Evolutionary conservation across 2,113 vertebrate species (phyloP), one percentile per base, ranked within the genome.

Genomic region (Pluvialis apricaria): DNA sequence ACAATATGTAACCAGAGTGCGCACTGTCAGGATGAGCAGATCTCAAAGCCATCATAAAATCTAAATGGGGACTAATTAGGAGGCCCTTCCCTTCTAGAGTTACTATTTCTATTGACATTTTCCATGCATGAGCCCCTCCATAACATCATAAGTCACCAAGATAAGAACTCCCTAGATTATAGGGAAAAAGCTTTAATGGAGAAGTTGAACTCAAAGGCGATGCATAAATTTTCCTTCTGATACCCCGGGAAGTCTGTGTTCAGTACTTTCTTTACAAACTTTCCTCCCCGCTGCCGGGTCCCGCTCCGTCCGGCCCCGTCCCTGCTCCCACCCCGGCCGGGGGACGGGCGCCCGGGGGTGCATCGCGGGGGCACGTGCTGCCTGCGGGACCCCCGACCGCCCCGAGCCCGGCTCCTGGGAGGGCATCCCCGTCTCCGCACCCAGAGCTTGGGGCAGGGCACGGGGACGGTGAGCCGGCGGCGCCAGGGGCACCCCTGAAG

Each of bases 71-170:
- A 99, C 99, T 99, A 99, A 99, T 99, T 99, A 99, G 99, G 99
- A 99, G 98, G 99, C 99, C 99, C 99, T 99, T 99, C 99, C 99
- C 98, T 99, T 99, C 99, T 99, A 99, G 99, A 99, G 99, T 99
- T 99, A 99, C 99, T 99, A 99, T 99, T 99, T 99, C 99, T 99
- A 99, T 99, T 99, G 99, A 99, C 99, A 99, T 99, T 99, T 99
- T 99, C 99, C 98, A 99, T 98, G 99, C 98, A 98, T 98, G 98
- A 98, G 98, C 98, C 98, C 98, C 98, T 98, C 98, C 98, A 98
- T 99, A 98, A 99, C 98, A 98, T 99, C 99, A 99, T 99, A 99
- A 99, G 99, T 99, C 99, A 99, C 99, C 98, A 98, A 98, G 98
- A 99, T 98, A 99, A 99, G 99, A 99, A 99, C 99, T 99, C 99